Base-by-base conservation (phyloP, 2,113 vertebrate species). In the Edolisoma coerulescens region DNA sequence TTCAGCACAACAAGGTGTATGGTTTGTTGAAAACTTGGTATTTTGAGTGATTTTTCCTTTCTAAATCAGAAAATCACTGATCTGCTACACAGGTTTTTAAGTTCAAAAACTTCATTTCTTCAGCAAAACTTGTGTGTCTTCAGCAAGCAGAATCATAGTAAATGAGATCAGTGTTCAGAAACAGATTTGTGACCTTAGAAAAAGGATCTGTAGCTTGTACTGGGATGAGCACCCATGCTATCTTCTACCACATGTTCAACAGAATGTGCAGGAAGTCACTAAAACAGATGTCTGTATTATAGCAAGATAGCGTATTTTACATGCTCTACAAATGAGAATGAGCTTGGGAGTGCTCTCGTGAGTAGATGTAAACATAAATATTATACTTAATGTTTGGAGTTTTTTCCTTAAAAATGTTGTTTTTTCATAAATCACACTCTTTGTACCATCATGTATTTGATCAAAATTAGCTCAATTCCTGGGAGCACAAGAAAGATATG, bases 301-400 rank as follows among this genome's bases (percentile, higher is more conserved):
- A 54, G 5, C 9, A 78, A 93, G 16, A 56, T 11, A 56, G 2
- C 22, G 41, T 50, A 64, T 35, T 73, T 74, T 9, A 45, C 5
- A 52, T 28, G 13, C 5, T 75, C 53, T 83, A 32, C 21, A 57
- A 52, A 65, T 28, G 4, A 60, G 6, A 70, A 50, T 52, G 17
- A 75, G 6, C 7, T 61, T 67, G 10, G 8, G 8, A 52, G 17
- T 57, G 20, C 3, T 67, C 45, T 63, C 11, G 0, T 44, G 42
- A 94, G 32, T 27, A 80, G 15, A 53, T 6, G 11, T 16, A 67
- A 87, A n/a, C 15, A 33, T 52, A 42, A 70, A 52, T 67, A 27
- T 30, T 64, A 16, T 13, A 54, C 4, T 21, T 85, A 44, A 54
- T 33, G 1, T 49, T 3, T 76, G 4, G 2, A 7, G 0, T 1